Conservation (phyloP, 2,888 invertebrate genomes). For the Pinctada fucata region DNA sequence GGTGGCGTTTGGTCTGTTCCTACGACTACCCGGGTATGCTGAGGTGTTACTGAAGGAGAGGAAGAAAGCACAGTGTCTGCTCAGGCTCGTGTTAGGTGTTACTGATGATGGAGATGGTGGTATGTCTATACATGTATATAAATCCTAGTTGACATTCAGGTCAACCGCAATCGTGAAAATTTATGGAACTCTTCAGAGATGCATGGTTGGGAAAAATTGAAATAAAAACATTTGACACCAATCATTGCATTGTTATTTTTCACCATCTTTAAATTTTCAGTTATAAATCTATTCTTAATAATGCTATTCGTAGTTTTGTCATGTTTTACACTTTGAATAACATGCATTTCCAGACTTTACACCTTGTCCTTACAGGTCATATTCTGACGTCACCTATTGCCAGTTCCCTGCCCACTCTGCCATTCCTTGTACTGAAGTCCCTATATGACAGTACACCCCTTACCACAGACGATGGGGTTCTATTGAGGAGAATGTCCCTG, state of each 20-base stretch:
- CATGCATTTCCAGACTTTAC: too few relatives aligned
- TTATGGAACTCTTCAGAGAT: too few relatives aligned
- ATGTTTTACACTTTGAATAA: too few relatives aligned
- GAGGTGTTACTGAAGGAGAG: conserved; percentile 91
- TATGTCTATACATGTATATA: conserved; percentile 71
- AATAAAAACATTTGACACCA: too few relatives aligned
- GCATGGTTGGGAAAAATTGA: too few relatives aligned
- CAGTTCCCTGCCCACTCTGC: conserved; percentile 81
- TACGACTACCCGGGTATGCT: conserved; percentile 93
- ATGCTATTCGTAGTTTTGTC: too few relatives aligned
- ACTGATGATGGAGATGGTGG: conserved; percentile 94
- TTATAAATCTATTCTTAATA: too few relatives aligned
- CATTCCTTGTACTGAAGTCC: conserved; percentile 86
- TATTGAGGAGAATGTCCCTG: conserved; percentile 87
- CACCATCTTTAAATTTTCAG: too few relatives aligned
- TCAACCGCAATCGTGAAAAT: too few relatives aligned
- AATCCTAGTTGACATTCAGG: too few relatives aligned
- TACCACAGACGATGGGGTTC: conserved; percentile 86
- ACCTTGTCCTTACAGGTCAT: conserved; percentile 76
- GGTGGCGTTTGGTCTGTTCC: conserved; percentile 91
- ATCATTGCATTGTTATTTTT: too few relatives aligned
- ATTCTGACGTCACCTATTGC: conserved; percentile 85
- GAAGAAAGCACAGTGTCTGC: conserved; percentile 87
- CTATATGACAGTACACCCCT: conserved; percentile 87
- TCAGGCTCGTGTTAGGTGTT: conserved; percentile 91